phyloP scores from a whole-genome alignment of 2,888 invertebrate genomes.

The Tachina grossa region DNA sequence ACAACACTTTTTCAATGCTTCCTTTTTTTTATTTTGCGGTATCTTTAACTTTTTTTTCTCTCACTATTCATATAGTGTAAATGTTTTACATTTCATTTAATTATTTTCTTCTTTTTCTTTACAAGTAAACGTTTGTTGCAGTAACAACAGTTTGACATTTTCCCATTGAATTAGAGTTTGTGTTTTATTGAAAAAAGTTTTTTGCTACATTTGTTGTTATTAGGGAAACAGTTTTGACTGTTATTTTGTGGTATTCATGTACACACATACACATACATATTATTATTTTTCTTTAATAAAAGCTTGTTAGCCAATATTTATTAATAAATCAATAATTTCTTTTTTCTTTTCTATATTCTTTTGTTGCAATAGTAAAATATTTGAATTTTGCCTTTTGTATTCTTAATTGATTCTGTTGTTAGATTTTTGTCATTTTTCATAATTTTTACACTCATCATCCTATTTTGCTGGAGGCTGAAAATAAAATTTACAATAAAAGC shows the following conservation, averaged over 20 bases:
- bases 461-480: background rate
- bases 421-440: background rate
- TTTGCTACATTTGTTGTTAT: background rate
- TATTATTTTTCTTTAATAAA: background rate
- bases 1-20: background rate
- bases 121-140: background rate
- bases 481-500: background rate
- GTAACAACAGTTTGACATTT: constrained; percentile 43
- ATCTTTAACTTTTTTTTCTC: background rate
- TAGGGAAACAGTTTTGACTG: background rate
- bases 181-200: background rate
- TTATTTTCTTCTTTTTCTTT: constrained; percentile 7
- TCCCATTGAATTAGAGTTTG: constrained; percentile 38
- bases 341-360: constrained; percentile 15
- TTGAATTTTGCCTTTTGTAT: background rate
- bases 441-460: background rate
- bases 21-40: constrained; percentile 7
- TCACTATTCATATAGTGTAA: constrained; percentile 48
- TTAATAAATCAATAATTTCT: constrained; percentile 35
- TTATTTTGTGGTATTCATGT: constrained; percentile 44
- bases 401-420: background rate
- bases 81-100: constrained; percentile 25
- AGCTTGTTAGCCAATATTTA: constrained; percentile 29
- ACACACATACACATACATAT: too few species aligned
- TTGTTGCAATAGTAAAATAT: background rate